Percentiles rank a stretch among this genome's conserved stretches.
Evolutionary conservation across 1,140 invertebrate species (phyloP).

Genomic region (Agraylea sexmaculata): DNA sequence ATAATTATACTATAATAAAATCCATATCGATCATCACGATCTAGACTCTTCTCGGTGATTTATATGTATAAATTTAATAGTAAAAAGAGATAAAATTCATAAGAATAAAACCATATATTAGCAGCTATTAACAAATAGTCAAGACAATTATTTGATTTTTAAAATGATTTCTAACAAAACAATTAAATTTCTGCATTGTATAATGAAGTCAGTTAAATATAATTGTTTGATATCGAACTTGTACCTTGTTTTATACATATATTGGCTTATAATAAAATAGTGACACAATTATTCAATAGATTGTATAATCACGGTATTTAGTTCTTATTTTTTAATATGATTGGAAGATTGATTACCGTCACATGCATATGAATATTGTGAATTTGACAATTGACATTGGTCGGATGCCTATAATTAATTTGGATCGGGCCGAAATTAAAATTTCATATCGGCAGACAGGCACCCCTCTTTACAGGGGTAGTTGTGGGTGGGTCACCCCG

Average conservation of each 20-base stretch:
- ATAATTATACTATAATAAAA: too few species aligned
- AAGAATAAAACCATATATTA: too few species aligned
- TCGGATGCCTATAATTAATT: conserved; percentile 21
- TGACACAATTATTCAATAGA: conserved; percentile 3
- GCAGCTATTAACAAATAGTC: too few species aligned
- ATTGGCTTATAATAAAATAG: not conserved
- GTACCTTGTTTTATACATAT: not conserved
- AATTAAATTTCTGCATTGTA: too few species aligned
- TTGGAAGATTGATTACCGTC: too few species aligned
- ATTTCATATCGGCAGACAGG: conserved; percentile 18
- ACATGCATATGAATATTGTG: conserved; percentile 8
- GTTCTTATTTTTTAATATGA: not conserved
- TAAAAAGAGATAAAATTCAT: too few species aligned
- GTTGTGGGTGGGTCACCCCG: conserved; percentile 13
- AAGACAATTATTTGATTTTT: too few species aligned
- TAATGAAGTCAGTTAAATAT: too few species aligned
- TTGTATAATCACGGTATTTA: not conserved
- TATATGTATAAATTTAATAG: too few species aligned
- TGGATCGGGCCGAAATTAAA: conserved; percentile 18
- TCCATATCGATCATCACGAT: too few species aligned
- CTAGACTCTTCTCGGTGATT: too few species aligned
- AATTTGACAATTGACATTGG: conserved; percentile 16
- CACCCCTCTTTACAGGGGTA: conserved; percentile 4
- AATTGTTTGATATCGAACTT: not conserved
- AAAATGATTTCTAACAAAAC: too few species aligned